Base-by-base conservation (phyloP, 2,113 vertebrate species). In the Ailurus styani region DNA sequence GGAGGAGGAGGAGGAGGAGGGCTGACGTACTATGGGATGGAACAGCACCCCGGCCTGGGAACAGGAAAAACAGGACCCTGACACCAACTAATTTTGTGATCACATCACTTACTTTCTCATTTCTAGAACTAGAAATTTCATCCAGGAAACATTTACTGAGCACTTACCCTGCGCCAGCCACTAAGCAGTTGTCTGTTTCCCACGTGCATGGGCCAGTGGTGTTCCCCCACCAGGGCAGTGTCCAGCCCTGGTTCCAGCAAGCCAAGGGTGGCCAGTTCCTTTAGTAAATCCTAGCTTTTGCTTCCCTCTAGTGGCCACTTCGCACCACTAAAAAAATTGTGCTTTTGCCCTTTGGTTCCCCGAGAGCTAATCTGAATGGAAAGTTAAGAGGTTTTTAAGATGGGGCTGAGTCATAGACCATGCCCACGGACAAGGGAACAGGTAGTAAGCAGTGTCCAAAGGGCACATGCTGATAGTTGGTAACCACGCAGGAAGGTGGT, bases 241-340 rank as follows among this genome's bases (percentile, higher is more conserved):
- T 18, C 55, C 45, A n/a, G 31, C 18, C 70, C 47, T 87, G 9
- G 6, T 40, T 73, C 42, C 27, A 73, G 54, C 29, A 40, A n/a
- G 60, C 34, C 29, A 12, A 7, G 17, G 8, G 2, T 6, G 2
- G 40, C 37, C 8, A 2, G 8, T 92, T 64, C 75, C 91, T 70
- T 84, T 37, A 11, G 45, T 72, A 93, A 93, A 31, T 37, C 55
- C 31, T 93, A 50, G 45, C 27, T 42, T 87, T 78, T 95, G 86
- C 91, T 93, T 75, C 96, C 78, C 93, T 93, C 97, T 97, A 86
- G 96, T 87, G 95, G 77, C 82, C 83, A 73, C 50, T 27, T 1
- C 2, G 4, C 2, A 1, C 52, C 54, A 37, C 52, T 60, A 34
- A 54, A 10, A 54, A 10, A 66, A 20, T 11, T 13, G 21, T 52